Evolutionary conservation across 2,797 vertebrate species (phyloP), one percentile per base, ranked within the genome.

Genomic region (Danio kyathit): DNA sequence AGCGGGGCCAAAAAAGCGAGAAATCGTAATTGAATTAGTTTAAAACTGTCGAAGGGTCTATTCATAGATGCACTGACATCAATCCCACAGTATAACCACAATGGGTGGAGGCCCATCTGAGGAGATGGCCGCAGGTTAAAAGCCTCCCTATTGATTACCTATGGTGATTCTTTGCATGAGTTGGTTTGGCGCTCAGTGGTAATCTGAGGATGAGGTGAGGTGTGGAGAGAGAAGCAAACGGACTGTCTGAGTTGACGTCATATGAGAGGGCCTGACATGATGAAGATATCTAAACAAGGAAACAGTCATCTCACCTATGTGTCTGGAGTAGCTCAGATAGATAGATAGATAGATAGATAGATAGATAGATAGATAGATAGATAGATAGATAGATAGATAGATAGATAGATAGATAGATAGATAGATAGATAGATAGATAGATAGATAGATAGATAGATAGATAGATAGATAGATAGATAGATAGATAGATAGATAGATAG

Each of bases 1-100:
- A 81, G 46, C 60, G 1, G 57, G 17, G 78, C 51, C 48, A 91
- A 91, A 92, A 92, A 90, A 93, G 88, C 90, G 89, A 89, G 87
- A 90, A 91, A 93, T 93, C 90, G 91, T 93, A 94, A 94, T 94
- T 93, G 92, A 94, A 94, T 94, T 94, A 92, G 90, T 91, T 91
- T 92, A 90, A 90, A 92, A 92, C 90, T 92, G 89, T 84, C 86
- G 88, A 89, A 90, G 83, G 88, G 89, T 92, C 89, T 93, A 93
- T 94, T 94, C 94, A 93, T 90, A 93, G 92, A 90, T 90, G 91
- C 88, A 80, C 91, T 92, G 90, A 93, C 92, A 94, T 94, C 91
- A 92, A 89, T 94, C 92, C 83, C 82, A 78, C 86, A 87, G 86
- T 85, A 87, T 66, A 76, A 79, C 60, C 66, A 51, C 64, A 84